phyloP scores from a whole-genome alignment of 2,797 vertebrate species.

The Nannoperca obscura region DNA sequence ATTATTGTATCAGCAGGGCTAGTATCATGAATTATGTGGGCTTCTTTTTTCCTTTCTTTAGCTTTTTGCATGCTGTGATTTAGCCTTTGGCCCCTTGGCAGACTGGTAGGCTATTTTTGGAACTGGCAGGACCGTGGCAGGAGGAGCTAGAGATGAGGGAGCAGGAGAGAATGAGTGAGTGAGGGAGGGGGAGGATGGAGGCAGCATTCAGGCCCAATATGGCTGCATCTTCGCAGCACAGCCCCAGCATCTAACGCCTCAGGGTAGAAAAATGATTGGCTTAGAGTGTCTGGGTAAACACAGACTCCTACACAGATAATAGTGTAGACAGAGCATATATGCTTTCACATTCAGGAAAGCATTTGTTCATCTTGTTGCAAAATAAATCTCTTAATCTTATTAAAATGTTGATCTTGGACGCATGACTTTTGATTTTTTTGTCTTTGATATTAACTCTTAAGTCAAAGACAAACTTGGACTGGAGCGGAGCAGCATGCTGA shows the following conservation, averaged over 20 bases:
- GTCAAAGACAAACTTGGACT: constrained; percentile 58
- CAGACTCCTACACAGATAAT: constrained; percentile 57
- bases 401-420: constrained; percentile 49
- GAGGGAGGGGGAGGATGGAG: constrained; percentile 34
- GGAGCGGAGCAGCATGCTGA: constrained; percentile 21
- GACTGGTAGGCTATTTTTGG: constrained; percentile 79
- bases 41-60: constrained; percentile 45
- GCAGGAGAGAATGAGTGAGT: constrained; percentile 33
- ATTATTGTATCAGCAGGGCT: constrained; percentile 63
- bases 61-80: constrained; percentile 72
- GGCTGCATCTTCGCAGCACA: constrained; percentile 64
- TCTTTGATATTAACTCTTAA: constrained; percentile 46
- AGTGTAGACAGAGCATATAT: constrained; percentile 40
- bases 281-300: constrained; percentile 66
- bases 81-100: constrained; percentile 77
- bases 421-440: constrained; percentile 27
- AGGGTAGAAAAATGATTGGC: constrained; percentile 69
- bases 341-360: constrained; percentile 24
- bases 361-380: constrained; percentile 40
- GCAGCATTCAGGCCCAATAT: constrained; percentile 64
- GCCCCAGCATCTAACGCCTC: constrained; percentile 56
- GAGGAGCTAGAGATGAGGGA: constrained; percentile 62
- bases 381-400: constrained; percentile 57
- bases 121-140: constrained; percentile 58
- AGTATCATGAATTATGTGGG: constrained; percentile 76